Base-by-base conservation (phyloP, 2,113 vertebrate species). In the Anthoscopus minutus region DNA sequence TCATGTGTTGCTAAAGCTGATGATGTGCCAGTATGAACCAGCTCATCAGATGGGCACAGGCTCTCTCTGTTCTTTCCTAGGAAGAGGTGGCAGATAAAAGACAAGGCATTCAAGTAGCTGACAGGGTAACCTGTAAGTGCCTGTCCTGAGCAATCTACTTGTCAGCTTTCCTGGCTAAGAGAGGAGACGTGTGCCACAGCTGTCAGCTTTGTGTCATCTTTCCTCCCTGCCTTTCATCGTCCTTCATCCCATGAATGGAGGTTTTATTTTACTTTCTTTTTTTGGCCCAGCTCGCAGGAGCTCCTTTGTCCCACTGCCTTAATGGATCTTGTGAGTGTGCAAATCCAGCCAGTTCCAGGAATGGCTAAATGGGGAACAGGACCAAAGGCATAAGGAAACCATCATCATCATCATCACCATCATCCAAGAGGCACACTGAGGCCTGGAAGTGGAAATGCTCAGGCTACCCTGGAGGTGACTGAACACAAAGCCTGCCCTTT, bases 181-280 rank as follows among this genome's bases (percentile, higher is more conserved):
- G 96, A 97, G 95, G 97, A 98, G 98, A 98, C 93, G 50, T 91
- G 97, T 95, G 97, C 97, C 98, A 95, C 95, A 94, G 93, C 97
- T 98, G 98, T 98, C 98, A 98, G 97, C 97, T 97, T 97, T 97
- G 96, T 98, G 98, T 98, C 98, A 98, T 98, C 98, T 95, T 96
- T 93, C 97, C 96, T 97, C 95, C 97, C 95, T 89, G 97, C 97
- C 97, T 99, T 98, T 98, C 98, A 98, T 98, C 98, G 51, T 97
- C 80, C 97, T 98, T 98, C 97, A 97, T 96, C 97, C 97, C 97
- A 98, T 97, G 83, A 97, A 97, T 97, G 96, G 96, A 94, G 96
- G 95, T 96, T 97, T 97, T 97, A 88, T 97, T 95, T 70, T 45
- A 88, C 94, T 97, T 96, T 95, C 78, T 88, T 96, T 95, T 96